Evolutionary conservation across 1,140 invertebrate genomes (phyloP), one percentile per base, ranked within the genome.

Genomic region (Coelopa frigida): DNA sequence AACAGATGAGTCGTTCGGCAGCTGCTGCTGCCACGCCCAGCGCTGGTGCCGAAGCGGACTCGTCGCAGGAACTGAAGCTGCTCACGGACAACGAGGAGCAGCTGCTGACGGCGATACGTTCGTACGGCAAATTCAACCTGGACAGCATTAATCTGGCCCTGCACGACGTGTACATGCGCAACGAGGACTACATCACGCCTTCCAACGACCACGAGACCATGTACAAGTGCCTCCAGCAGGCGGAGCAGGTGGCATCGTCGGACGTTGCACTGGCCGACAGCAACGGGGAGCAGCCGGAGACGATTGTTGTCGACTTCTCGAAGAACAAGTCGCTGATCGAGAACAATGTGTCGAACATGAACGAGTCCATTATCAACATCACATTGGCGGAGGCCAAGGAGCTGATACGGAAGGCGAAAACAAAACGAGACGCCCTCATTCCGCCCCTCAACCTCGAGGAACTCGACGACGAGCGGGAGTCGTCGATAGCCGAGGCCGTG

Each of bases 261-360:
- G 12, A 21, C 69, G 14, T 58, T 57, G 0, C 5, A n/a, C 22
- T 23, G 17, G 31, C 12, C 18, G 14, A 29, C 27, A 8, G 8
- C 27, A 14, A 43, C 7, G 22, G 27, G 20, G 61, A 69, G n/a
- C 65, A 65, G 0, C 60, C 71, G 4, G 75, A 76, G 49, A 62
- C 71, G 32, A 70, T 76, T 26, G 72, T 72, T 22, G 70, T 77
- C 6, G 70, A 77, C 29, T 76, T 77, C 41, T 73, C 71, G 1
- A 55, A 73, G 1, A 70, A 72, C 42, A 61, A 51, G 26, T 51
- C 67, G 10, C 29, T 63, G 7, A 50, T 65, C 14, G 56, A 68
- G 33, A 36, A 52, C 39, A 57, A 58, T 46, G 56, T 62, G 2
- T 62, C 62, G 46, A 48, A 50, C 3, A 51, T 53, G 21, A 58